Conservation (phyloP, 2,888 invertebrate species). For the Nomada ferruginata region DNA sequence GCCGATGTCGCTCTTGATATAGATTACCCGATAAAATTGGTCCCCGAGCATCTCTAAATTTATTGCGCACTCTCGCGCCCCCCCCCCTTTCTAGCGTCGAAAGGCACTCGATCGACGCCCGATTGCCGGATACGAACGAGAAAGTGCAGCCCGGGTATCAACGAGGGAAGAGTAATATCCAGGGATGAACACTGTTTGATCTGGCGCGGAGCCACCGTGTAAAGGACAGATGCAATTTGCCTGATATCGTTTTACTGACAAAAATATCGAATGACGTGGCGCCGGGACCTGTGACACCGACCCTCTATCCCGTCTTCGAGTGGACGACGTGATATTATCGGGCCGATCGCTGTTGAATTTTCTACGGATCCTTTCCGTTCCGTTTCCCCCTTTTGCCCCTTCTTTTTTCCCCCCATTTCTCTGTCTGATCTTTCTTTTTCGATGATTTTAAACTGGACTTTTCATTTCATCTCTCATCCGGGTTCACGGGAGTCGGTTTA, state of each 20-base stretch:
- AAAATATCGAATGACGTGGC: slow-evolving; percentile 80
- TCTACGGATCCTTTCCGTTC: slow-evolving; percentile 30
- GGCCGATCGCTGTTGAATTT: slow-evolving; percentile 50
- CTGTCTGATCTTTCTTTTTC: slow-evolving; percentile 30
- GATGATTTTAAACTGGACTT: slow-evolving; percentile 48
- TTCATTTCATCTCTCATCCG: slow-evolving; percentile 55
- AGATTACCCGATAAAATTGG: slow-evolving; percentile 51
- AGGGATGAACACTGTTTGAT: slow-evolving; percentile 76
- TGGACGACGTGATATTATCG: slow-evolving; percentile 69
- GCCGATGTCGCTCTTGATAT: slow-evolving; percentile 13
- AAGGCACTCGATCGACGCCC: slow-evolving; percentile 70
- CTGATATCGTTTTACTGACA: slow-evolving; percentile 82
- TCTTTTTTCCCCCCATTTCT: neutral
- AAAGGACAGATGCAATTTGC: slow-evolving; percentile 83
- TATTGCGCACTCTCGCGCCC: slow-evolving; percentile 47
- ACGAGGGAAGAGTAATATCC: slow-evolving; percentile 72
- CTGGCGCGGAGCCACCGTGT: slow-evolving; percentile 75
- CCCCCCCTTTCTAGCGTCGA: slow-evolving; percentile 57
- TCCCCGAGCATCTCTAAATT: slow-evolving; percentile 54
- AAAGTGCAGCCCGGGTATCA: slow-evolving; percentile 65
- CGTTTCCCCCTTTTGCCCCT: neutral
- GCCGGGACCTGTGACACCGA: slow-evolving; percentile 68
- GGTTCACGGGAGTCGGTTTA: slow-evolving; percentile 36
- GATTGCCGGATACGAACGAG: slow-evolving; percentile 64
- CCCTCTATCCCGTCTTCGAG: slow-evolving; percentile 68